These are phyloP conservation scores for Pseudonaja textilis DNA, from an alignment of 2,113 vertebrate genomes.

Conservation along the genomic window DNA sequence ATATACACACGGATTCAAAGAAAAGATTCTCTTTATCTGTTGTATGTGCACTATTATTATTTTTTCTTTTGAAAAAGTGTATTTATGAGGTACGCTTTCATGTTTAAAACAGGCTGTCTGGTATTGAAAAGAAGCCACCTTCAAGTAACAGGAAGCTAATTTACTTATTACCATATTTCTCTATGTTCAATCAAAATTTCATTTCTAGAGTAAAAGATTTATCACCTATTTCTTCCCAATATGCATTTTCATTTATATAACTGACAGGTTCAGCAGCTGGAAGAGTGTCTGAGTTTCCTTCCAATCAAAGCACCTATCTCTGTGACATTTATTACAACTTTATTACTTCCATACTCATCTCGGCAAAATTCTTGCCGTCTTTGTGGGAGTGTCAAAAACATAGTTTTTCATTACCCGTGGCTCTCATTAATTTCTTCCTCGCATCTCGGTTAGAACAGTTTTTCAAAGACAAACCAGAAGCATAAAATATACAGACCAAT, in stretches of 20 bases:
- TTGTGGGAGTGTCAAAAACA: conserved; percentile 47
- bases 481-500: conserved; percentile 15
- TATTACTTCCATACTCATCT: conserved; percentile 47
- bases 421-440: conserved; percentile 43
- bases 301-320: conserved; percentile 46
- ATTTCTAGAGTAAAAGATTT: conserved; percentile 47
- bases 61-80: neutral
- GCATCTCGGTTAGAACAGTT: conserved; percentile 27
- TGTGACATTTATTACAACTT: conserved; percentile 61
- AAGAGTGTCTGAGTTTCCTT: conserved; percentile 46
- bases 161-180: conserved; percentile 45
- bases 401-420: conserved; percentile 40
- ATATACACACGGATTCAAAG: neutral
- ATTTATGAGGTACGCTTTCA: conserved; percentile 3
- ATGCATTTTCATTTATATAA: conserved; percentile 53
- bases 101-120: neutral
- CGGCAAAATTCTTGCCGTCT: conserved; percentile 20
- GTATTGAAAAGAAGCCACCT: neutral
- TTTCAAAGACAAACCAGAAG: conserved; percentile 23
- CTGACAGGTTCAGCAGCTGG: conserved; percentile 47
- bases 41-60: neutral
- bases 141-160: conserved; percentile 34
- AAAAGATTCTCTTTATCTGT: neutral
- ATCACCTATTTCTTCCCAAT: conserved; percentile 40
- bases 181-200: conserved; percentile 42